phyloP scores from a whole-genome alignment of 2,888 invertebrate species.

The Lissocephala sabroskyi region DNA sequence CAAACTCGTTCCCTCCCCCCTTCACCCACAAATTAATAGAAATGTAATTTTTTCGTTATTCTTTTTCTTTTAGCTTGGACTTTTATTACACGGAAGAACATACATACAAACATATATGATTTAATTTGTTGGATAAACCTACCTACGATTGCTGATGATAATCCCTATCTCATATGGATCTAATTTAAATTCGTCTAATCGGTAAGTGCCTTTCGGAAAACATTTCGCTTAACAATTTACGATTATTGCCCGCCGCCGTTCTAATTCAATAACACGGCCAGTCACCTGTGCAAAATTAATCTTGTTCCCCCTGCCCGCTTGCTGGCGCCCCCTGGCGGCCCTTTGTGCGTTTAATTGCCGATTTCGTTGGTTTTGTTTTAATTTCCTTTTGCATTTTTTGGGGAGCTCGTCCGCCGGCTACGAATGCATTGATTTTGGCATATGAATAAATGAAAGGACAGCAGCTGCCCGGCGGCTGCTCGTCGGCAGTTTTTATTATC shows the following conservation, averaged over 20 bases:
- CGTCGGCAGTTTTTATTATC: conserved; percentile 23
- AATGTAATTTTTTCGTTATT: too few relatives aligned
- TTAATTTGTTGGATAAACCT: conserved; percentile 34
- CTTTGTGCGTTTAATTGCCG: too few relatives aligned
- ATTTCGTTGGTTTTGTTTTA: conserved; percentile 15
- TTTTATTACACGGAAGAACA: conserved; percentile 33
- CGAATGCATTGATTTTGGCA: conserved; percentile 4
- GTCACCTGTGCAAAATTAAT: too few relatives aligned
- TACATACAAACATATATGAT: conserved; percentile 22
- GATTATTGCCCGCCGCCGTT: too few relatives aligned
- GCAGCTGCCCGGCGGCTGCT: conserved; percentile 1
- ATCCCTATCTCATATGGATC: neutral
- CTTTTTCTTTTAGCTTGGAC: neutral
- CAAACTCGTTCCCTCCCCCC: too few relatives aligned
- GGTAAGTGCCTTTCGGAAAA: too few relatives aligned
- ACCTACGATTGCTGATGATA: too few relatives aligned
- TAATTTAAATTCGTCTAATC: conserved; percentile 18
- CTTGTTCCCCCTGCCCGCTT: too few relatives aligned
- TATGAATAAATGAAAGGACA: conserved; percentile 3
- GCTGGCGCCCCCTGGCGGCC: too few relatives aligned
- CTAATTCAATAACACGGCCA: too few relatives aligned
- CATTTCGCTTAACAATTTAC: neutral
- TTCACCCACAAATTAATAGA: too few relatives aligned
- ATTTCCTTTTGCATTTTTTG: conserved; percentile 22
- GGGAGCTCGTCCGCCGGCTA: too few relatives aligned